A percentile compares a stretch with the other conserved stretches of the same genome.
Evolutionary conservation across 2,888 invertebrate species (phyloP).

Genomic region (Polyommatus icarus): DNA sequence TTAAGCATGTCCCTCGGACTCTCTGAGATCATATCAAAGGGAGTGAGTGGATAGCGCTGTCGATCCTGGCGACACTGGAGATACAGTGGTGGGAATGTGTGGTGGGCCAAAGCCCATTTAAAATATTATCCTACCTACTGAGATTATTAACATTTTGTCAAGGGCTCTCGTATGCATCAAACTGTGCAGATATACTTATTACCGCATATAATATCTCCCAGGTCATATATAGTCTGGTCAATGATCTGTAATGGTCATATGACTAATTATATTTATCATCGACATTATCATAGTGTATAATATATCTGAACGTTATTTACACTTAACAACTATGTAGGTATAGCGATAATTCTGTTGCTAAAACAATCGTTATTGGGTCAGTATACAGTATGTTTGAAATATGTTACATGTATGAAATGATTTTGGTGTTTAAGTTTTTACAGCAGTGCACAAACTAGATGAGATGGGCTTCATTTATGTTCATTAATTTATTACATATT

Average conservation of each 20-base stretch:
- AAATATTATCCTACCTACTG: too few species aligned
- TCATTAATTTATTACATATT: not conserved
- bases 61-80: too few species aligned
- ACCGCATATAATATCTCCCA: not conserved
- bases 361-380: not conserved
- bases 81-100: too few species aligned
- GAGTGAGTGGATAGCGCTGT: too few species aligned
- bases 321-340: not conserved
- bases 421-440: not conserved
- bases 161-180: not conserved
- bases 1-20: too few species aligned
- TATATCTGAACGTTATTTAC: not conserved
- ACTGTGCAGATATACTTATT: not conserved
- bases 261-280: not conserved
- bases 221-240: constrained; percentile 1
- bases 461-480: too few species aligned
- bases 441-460: not conserved
- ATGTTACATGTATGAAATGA: not conserved
- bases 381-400: not conserved
- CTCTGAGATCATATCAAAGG: too few species aligned
- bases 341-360: not conserved
- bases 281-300: not conserved
- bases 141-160: not conserved
- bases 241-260: not conserved
- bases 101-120: too few species aligned